A percentile compares a stretch with the other conserved stretches of the same genome.
These are phyloP conservation scores for Encarsia formosa DNA, from an alignment of 2,888 invertebrate species.

Conservation along the genomic window DNA sequence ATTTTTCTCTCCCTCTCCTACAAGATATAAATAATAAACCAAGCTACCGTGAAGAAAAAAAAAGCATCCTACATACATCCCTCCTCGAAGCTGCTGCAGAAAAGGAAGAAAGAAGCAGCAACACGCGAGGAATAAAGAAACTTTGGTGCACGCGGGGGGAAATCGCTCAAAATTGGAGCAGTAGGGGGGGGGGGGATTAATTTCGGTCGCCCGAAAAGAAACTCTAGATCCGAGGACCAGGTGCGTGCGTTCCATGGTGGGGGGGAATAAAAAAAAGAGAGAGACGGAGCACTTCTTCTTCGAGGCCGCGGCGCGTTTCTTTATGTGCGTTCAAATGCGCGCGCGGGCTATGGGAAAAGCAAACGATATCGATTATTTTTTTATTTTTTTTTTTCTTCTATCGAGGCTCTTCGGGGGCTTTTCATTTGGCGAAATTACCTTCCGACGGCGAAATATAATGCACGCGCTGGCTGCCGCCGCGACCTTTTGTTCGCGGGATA, in stretches of 20 bases:
- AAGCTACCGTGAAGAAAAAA: no score
- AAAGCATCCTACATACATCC: no score
- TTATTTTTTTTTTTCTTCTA: no score
- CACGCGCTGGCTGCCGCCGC: not conserved
- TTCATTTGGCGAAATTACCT: conserved; percentile 23
- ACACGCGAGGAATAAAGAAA: no score
- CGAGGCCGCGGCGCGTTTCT: no score
- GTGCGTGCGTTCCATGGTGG: conserved; percentile 44
- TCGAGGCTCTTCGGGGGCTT: no score
- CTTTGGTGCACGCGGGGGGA: not conserved
- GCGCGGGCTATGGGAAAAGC: conserved; percentile 1
- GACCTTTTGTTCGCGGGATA: conserved; percentile 6
- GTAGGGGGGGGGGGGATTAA: conserved; percentile 31
- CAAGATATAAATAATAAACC: no score
- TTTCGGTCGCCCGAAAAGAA: conserved; percentile 32
- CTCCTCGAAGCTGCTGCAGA: no score
- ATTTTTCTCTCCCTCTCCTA: no score
- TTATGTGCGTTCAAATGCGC: no score
- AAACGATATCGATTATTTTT: no score
- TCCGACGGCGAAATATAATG: conserved; percentile 1
- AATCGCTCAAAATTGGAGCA: not conserved
- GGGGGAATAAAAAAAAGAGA: conserved; percentile 41
- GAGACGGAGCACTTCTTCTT: conserved; percentile 28
- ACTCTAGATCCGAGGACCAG: conserved; percentile 42
- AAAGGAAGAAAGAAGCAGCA: no score